Percentiles rank a stretch among this genome's conserved stretches.
phyloP scores from a whole-genome alignment of 2,888 invertebrate species.

The Chaetoderma sp. region DNA sequence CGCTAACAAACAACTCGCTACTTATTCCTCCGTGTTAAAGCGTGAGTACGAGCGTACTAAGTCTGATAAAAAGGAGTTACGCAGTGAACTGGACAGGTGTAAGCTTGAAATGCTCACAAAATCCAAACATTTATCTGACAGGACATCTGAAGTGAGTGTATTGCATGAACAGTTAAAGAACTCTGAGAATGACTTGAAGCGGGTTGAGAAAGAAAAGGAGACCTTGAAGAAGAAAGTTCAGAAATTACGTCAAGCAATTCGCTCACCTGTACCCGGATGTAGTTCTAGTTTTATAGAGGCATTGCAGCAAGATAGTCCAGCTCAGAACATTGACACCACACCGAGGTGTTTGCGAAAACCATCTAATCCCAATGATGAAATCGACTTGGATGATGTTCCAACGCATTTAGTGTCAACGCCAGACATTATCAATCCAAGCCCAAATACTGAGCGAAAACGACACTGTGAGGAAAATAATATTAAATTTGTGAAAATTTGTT shows the following conservation, averaged over 20 bases:
- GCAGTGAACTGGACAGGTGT: conserved; percentile 47
- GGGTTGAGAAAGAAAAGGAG: conserved; percentile 46
- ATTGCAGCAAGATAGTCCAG: conserved; percentile 44
- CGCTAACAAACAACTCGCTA: conserved; percentile 47
- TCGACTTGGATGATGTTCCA: conserved; percentile 39
- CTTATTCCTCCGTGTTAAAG: conserved; percentile 56
- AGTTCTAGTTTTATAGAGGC: conserved; percentile 48
- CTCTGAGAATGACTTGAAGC: conserved; percentile 51
- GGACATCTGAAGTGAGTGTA: conserved; percentile 29
- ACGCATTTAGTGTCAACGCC: conserved; percentile 10
- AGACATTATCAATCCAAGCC: conserved; percentile 31
- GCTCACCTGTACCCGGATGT: conserved; percentile 34
- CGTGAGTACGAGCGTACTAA: conserved; percentile 57
- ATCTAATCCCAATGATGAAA: conserved; percentile 13
- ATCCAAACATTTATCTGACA: conserved; percentile 39
- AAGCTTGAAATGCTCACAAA: conserved; percentile 40
- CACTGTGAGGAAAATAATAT: conserved; percentile 41
- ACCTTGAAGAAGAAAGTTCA: conserved; percentile 38
- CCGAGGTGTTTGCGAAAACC: conserved; percentile 37
- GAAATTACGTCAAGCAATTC: conserved; percentile 38
- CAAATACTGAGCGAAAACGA: conserved; percentile 22
- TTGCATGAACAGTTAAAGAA: conserved; percentile 45
- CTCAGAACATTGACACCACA: conserved; percentile 31
- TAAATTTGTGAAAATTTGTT: conserved; percentile 46
- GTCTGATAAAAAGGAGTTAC: conserved; percentile 47